These are phyloP conservation scores for Ennomos fuscantarius DNA, from an alignment of 2,888 invertebrate genomes.

Conservation along the genomic window DNA sequence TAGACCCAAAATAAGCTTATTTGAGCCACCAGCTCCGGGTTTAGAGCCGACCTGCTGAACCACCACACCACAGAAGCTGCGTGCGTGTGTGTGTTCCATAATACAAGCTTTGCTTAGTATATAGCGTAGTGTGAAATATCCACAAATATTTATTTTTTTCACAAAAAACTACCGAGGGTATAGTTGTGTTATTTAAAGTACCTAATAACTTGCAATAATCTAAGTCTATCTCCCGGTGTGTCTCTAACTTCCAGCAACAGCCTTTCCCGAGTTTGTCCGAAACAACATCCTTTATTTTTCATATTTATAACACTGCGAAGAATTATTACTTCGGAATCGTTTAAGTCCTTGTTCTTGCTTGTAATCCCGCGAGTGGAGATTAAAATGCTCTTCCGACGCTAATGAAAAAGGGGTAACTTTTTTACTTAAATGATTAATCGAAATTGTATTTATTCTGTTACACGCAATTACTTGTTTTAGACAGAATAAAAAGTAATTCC, in stretches of 20 bases:
- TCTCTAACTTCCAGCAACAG: slow-evolving; percentile 43
- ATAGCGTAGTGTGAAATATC: too few species aligned
- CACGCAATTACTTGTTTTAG: slow-evolving; percentile 27
- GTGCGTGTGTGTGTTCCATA: too few species aligned
- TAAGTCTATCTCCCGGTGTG: slow-evolving; percentile 40
- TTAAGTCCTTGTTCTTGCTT: slow-evolving; percentile 82
- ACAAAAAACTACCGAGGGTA: too few species aligned
- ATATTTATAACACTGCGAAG: slow-evolving; percentile 81
- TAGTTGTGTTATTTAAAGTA: too few species aligned
- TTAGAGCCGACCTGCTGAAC: too few species aligned
- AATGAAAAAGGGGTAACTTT: slow-evolving; percentile 81
- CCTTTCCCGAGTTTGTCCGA: slow-evolving; percentile 54
- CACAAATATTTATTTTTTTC: too few species aligned
- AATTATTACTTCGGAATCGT: slow-evolving; percentile 84
- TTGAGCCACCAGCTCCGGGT: too few species aligned
- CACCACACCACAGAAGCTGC: too few species aligned
- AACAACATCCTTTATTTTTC: slow-evolving; percentile 72
- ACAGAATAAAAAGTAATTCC: slow-evolving; percentile 7
- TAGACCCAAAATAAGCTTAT: too few species aligned
- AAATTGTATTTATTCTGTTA: slow-evolving; percentile 24
- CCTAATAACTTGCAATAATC: background rate
- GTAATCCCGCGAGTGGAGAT: slow-evolving; percentile 77
- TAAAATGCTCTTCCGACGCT: slow-evolving; percentile 75
- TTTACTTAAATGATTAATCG: slow-evolving; percentile 72
- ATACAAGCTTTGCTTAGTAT: too few species aligned